Base-by-base conservation (phyloP, 2,888 invertebrate genomes). In the Lydus trimaculatus region DNA sequence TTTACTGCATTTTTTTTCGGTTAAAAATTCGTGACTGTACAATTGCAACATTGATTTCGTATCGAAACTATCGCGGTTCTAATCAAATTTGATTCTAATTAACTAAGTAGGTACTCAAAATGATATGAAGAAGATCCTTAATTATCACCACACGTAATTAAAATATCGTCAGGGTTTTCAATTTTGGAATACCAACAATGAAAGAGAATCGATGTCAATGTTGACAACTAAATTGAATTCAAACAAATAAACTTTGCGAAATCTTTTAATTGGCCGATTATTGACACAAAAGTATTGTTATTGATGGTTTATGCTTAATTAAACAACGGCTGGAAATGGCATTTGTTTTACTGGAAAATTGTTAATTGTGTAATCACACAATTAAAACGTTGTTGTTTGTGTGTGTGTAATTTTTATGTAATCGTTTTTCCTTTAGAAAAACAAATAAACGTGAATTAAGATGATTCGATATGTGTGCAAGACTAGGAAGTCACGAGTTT, bases 401-500 rank as follows among this genome's bases (percentile, higher is more conserved):
- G n/a, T n/a, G n/a, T n/a, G n/a, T n/a, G n/a, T n/a, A 33, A 33
- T 20, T 48, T 48, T 48, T 9, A 48, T 20, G 48, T 20, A 48
- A 48, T 48, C 43, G 15, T 39, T 39, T 39, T 15, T 17, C n/a
- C n/a, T n/a, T n/a, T n/a, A n/a, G n/a, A n/a, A n/a, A 17, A 13
- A 17, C 7, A 43, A 17, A 43, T 6, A 5, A 1, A 48, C 20
- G 20, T 17, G 20, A 20, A 9, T 9, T 20, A 20, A 17, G 48
- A 17, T 1, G n/a, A 17, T 48, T 20, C 20, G n/a, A n/a, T 9
- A 20, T 20, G 20, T 48, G 5, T 20, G 56, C 25, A 56, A 56
- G 15, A 56, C 15, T 6, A 56, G 56, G 56, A 56, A 56, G 56
- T 56, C 56, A 56, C 56, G 56, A 56, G 48, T 11, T 52, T 8